Base-by-base conservation (phyloP, 92 coral and sea anemone species). In the Porites lobata region DNA sequence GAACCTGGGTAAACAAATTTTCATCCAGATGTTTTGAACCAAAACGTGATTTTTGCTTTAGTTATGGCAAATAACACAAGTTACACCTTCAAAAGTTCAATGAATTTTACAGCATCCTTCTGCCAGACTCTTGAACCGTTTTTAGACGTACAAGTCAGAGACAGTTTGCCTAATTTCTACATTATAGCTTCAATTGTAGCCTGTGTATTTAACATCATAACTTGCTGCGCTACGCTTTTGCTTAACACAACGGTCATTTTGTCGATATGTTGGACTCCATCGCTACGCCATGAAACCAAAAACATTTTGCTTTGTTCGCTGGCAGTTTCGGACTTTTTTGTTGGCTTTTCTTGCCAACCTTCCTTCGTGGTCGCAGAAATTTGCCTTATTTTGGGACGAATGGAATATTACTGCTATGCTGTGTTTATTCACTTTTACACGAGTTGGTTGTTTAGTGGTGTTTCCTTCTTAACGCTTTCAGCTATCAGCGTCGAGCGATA, bases 251-350 rank as follows among this genome's bases (percentile, higher is more conserved):
- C 74, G 1, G 74, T 75, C n/a, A 64, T 84, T 22, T 13, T 84
- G 1, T 71, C 65, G 6, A 74, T 75, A 4, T 84, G 62, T 38
- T 10, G 57, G 26, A 84, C 80, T 9, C 87, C 87, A 3, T 15
- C 61, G n/a, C 80, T 84, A 21, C 87, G 76, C 29, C 53, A 77
- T 14, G 20, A 62, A 50, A 65, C 87, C 24, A 84, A 68, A 15
- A 74, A 84, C 63, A 14, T 73, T 62, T 38, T 84, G 6, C 72
- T 84, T 6, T 74, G 80, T 18, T 74, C 87, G 12, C 47, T 84
- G 65, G 87, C 87, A n/a, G 72, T 75, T 51, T 47, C 87, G 24
- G 87, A 84, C 65, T 53, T 84, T 50, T 84, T 73, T 6, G 87
- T 74, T 62, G 87, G 24, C 24, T 52, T 84, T 1, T 29, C 80